Evolutionary conservation across 1,140 invertebrate species (phyloP).

Genomic region (Apis cerana): DNA sequence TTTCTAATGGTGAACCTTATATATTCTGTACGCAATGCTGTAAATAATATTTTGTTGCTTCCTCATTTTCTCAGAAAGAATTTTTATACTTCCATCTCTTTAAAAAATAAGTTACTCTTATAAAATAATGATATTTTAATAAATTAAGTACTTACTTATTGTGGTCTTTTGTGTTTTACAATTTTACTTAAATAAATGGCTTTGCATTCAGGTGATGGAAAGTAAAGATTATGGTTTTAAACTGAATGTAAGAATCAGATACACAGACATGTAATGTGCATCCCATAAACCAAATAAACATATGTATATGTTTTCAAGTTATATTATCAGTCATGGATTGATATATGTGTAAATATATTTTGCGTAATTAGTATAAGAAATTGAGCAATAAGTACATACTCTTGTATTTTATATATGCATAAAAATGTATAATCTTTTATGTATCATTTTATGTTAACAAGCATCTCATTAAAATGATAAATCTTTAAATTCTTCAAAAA

Average conservation of each 20-base stretch:
- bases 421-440: slow-evolving; percentile 63
- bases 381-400: slow-evolving; percentile 59
- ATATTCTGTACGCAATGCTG: slow-evolving; percentile 55
- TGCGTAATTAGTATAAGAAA: slow-evolving; percentile 59
- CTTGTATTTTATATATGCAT: slow-evolving; percentile 64
- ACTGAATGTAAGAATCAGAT: slow-evolving; percentile 16
- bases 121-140: slow-evolving; percentile 67
- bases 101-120: slow-evolving; percentile 66
- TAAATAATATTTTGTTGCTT: slow-evolving; percentile 69
- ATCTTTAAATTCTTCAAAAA: slow-evolving; percentile 28
- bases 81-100: slow-evolving; percentile 73
- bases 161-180: slow-evolving; percentile 29
- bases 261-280: slow-evolving; percentile 33
- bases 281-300: slow-evolving; percentile 57
- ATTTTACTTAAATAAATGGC: slow-evolving; percentile 48
- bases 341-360: slow-evolving; percentile 55
- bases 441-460: slow-evolving; percentile 55
- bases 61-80: slow-evolving; percentile 54
- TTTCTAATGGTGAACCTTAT: slow-evolving; percentile 26
- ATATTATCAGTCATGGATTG: slow-evolving; percentile 42
- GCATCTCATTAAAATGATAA: slow-evolving; percentile 47
- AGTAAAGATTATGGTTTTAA: slow-evolving; percentile 29
- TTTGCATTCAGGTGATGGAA: slow-evolving; percentile 36
- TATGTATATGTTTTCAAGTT: slow-evolving; percentile 47
- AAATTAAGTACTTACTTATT: slow-evolving; percentile 73